phyloP scores from a whole-genome alignment of 1,140 invertebrate genomes.

The Plutomurus gul region DNA sequence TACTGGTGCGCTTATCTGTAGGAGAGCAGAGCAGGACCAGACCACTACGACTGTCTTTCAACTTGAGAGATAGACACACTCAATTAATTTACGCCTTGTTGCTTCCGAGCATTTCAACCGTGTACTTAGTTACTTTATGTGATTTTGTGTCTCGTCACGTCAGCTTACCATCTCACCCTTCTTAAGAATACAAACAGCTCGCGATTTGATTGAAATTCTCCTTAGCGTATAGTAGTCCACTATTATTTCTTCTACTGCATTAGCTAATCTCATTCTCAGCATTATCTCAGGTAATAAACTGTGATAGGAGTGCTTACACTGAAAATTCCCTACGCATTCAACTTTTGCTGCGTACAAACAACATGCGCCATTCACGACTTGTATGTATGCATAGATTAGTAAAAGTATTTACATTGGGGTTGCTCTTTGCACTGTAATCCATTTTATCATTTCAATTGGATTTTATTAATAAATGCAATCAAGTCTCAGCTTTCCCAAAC shows the following conservation, averaged over 20 bases:
- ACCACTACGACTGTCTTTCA: conserved; percentile 2
- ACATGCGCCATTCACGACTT: too few species aligned
- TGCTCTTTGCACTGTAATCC: too few species aligned
- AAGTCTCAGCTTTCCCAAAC: too few species aligned
- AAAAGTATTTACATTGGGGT: too few species aligned
- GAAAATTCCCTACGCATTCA: too few species aligned
- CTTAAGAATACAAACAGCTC: not conserved
- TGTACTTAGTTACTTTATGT: not conserved
- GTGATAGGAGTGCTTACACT: not conserved
- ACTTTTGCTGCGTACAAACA: not conserved
- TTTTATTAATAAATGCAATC: too few species aligned
- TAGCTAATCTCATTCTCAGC: conserved; percentile 21
- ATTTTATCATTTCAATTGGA: too few species aligned
- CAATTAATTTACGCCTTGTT: conserved; percentile 29
- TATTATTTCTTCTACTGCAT: not conserved
- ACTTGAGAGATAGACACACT: conserved; percentile 14
- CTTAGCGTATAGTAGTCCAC: too few species aligned
- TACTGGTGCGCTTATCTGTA: too few species aligned
- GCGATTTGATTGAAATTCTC: not conserved
- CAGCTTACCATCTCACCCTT: not conserved
- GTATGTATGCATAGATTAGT: too few species aligned
- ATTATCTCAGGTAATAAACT: conserved; percentile 14
- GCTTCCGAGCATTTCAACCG: conserved; percentile 6
- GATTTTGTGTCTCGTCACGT: conserved; percentile 14
- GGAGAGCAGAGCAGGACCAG: not conserved